Base-by-base conservation (phyloP, 1,140 invertebrate species). In the Penaeus japonicus region DNA sequence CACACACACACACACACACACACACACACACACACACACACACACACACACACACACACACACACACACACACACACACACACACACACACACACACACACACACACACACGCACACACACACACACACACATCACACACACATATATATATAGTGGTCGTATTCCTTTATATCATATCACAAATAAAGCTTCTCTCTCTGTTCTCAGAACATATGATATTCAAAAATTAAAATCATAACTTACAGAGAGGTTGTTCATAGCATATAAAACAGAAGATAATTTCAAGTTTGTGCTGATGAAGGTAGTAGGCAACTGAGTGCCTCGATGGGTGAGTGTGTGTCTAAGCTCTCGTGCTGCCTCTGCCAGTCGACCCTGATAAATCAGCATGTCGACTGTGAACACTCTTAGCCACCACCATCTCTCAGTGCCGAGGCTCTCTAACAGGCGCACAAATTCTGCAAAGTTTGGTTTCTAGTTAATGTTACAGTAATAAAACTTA, bases 371-470 rank as follows among this genome's bases (percentile, higher is more conserved):
- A 20, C 85, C 87, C 55, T 90, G 84, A 53, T 90, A 89, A 62
- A 90, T 87, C 73, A 89, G 22, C 35, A 90, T 84, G 59, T 90
- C 90, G 62, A 87, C 82, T n/a, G 77, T 90, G 73, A 90, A 90
- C 22, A 89, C 84, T 22, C 87, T 78, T 62, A 90, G 55, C 90
- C 87, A 89, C 73, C 81, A 79, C 90, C 87, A 88, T 12, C 80
- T 80, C 12, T 84, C 88, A 15, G 89, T 78, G 15, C 85, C 85
- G n/a, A 90, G 84, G 20, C 85, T 84, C 53, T 90, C 90, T 59
- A 90, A 80, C 32, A 90, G 53, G 17, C 84, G 57, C 54, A 89
- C 86, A 80, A 90, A 90, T 47, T 90, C 87, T 92, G 91, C 20
- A 92, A 89, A 24, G 91, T 91, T 30, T 82, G 32, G 27, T 4